Base-by-base conservation (phyloP, 1,140 invertebrate species). In the Caenorhabditis brenneri region DNA sequence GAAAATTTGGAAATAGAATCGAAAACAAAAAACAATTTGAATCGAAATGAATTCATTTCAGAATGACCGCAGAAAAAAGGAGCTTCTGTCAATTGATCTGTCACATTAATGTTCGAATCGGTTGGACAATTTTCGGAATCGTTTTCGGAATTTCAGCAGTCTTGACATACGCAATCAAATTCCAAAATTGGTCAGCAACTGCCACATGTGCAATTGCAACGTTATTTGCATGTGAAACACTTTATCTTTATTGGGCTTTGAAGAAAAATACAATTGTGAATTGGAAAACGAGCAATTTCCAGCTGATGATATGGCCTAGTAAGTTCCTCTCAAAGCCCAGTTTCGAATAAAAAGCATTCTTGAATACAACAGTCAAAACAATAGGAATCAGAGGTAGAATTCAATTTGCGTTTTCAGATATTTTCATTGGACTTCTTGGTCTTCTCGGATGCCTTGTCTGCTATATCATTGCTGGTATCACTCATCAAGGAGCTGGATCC, bases 241-340 rank as follows among this genome's bases (percentile, higher is more conserved):
- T 74, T 6, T 74, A 74, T 74, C 36, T 74, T 10, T 74, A 74
- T 12, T 74, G 33, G 65, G 65, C 36, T 22, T 42, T 74, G 22
- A 74, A 74, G n/a, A 74, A 74, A 24, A 74, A 74, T 42, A 74
- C 65, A 46, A 74, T 74, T 74, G 36, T 74, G 3, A 74, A 74
- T 31, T 74, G 65, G 65, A 74, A 74, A 22, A 22, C 19, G 24
- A 74, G 65, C 22, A 74, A 33, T 39, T 74, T 74, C 42, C 65
- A 74, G n/a, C 24, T 74, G 36, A 74, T 74, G 65, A 74, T 74
- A 3, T 74, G 65, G 65, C 65, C 65, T 24, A 74, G 65, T 74
- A 15, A 74, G 65, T 74, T 6, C 19, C 27, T 27, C 27, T 58
- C 6, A 27, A 12, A 42, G 5, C 5, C 5, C 5, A 42, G 5